Base-by-base conservation (phyloP, 2,797 vertebrate species). In the Poecilia gillii region DNA sequence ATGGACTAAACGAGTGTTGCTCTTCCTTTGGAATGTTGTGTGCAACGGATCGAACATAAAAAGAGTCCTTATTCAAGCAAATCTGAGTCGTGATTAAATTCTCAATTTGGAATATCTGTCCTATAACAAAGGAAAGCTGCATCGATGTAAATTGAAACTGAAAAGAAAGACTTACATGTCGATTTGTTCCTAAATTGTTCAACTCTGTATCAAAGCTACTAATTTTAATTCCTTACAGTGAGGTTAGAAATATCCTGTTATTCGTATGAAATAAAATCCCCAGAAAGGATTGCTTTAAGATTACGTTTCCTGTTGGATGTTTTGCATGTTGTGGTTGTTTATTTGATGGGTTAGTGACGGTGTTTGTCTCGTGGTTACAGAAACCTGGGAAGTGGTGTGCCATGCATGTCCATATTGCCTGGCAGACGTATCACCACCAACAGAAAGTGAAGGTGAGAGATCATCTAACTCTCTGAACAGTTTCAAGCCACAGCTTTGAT, bases 361-460 rank as follows among this genome's bases (percentile, higher is more conserved):
- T 79, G 47, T 81, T 64, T 41, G 45, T 90, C 71, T 75, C 46
- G 47, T 83, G 46, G 62, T 90, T 86, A n/a, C 95, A 99, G 98
- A 99, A 99, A 96, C 98, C 98, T 31, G 98, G 98, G 76, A 99
- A 99, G 91, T 99, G 98, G 98, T 99, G 98, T 2, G 98, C 98
- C 18, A 99, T 99, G 98, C 98, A 99, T 0, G 98, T 99, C 55
- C 98, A 99, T 79, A 99, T 98, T 9, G 98, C 98, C 88, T 99
- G 98, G 98, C 98, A 99, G 95, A 99, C 99, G 72, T 99, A 99
- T 92, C 98, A 99, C 81, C 98, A 99, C 89, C 98, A 99, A 93
- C 98, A 99, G 94, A 99, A 99, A 93, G 97, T 99, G 81, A 99
- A 99, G 97, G 98, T 99, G 91, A 96, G 97, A 95, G 87, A 87